phyloP scores from a whole-genome alignment of 1,140 invertebrate genomes.

The Zaprionus lachaisei region DNA sequence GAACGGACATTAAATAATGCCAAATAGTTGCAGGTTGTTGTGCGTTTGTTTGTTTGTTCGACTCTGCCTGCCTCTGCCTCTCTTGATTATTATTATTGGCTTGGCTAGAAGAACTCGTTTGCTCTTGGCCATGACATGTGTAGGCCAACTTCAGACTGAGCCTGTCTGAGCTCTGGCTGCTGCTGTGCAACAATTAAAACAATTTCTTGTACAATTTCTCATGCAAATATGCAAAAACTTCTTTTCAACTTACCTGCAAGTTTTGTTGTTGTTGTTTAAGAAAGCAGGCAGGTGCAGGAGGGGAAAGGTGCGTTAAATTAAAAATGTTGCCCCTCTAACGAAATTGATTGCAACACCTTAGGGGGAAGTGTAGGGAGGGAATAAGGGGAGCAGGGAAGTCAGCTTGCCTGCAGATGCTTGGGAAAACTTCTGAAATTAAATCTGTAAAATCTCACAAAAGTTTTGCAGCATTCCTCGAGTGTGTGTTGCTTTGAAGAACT shows the following conservation, averaged over 20 bases:
- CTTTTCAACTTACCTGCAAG: conserved; percentile 36
- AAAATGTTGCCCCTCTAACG: conserved; percentile 38
- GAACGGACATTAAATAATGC: conserved; percentile 26
- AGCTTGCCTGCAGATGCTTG: conserved; percentile 35
- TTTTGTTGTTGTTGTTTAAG: conserved; percentile 10
- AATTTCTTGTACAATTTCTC: conserved; percentile 59
- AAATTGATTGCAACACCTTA: conserved; percentile 63
- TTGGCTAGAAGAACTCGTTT: conserved; percentile 29
- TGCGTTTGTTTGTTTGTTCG: conserved; percentile 1
- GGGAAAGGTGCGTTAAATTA: conserved; percentile 48
- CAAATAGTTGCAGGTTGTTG: neutral
- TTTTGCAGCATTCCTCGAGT: conserved; percentile 17
- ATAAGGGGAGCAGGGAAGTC: neutral
- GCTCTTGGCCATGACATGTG: conserved; percentile 42
- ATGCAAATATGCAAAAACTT: conserved; percentile 64
- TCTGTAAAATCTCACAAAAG: conserved; percentile 58
- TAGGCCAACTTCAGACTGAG: neutral
- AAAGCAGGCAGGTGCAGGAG: neutral
- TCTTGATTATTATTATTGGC: conserved; percentile 51
- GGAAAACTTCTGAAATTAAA: conserved; percentile 64
- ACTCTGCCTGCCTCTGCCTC: neutral
- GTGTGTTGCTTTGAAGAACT: conserved; percentile 42
- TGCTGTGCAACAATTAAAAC: conserved; percentile 69
- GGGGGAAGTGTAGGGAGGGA: neutral
- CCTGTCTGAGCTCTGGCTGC: conserved; percentile 26